A percentile compares a stretch with the other conserved stretches of the same genome.
These are phyloP conservation scores for Trogon melanurus DNA, from an alignment of 2,113 vertebrate species.

Conservation along the genomic window DNA sequence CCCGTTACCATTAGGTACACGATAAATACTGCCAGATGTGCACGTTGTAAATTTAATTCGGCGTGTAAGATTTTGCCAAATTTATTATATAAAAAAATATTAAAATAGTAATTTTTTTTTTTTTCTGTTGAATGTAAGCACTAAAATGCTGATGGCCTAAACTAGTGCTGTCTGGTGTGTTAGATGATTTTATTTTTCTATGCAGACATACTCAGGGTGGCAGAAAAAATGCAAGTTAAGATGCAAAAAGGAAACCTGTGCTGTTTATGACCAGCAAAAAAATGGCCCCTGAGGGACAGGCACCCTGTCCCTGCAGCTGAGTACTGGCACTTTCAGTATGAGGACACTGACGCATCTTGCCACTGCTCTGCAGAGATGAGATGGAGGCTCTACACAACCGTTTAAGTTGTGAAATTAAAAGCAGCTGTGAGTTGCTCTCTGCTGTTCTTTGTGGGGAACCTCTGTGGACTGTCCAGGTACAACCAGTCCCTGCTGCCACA, in stretches of 20 bases:
- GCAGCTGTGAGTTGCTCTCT: neutral
- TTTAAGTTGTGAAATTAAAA: conserved; percentile 1
- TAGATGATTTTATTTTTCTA: neutral
- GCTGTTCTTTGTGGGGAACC: neutral
- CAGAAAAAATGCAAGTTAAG: neutral
- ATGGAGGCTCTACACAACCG: neutral
- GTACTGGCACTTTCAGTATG: neutral
- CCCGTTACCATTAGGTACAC: neutral
- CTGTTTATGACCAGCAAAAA: neutral
- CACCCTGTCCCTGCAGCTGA: neutral
- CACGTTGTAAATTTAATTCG: neutral
- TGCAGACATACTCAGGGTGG: neutral
- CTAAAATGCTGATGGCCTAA: neutral
- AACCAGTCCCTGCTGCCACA: conserved; percentile 3
- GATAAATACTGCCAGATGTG: neutral
- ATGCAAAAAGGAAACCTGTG: neutral
- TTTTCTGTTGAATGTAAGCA: neutral
- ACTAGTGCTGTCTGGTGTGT: neutral
- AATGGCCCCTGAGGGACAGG: rapidly evolving
- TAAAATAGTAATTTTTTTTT: rapidly evolving
- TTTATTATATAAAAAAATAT: neutral
- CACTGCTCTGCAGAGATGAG: neutral
- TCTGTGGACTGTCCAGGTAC: neutral
- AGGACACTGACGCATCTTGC: neutral
- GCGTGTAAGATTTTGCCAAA: neutral